A percentile compares a stretch with the other conserved stretches of the same genome.
These are phyloP conservation scores for Cantharis nigra DNA, from an alignment of 2,888 invertebrate genomes.

Conservation along the genomic window DNA sequence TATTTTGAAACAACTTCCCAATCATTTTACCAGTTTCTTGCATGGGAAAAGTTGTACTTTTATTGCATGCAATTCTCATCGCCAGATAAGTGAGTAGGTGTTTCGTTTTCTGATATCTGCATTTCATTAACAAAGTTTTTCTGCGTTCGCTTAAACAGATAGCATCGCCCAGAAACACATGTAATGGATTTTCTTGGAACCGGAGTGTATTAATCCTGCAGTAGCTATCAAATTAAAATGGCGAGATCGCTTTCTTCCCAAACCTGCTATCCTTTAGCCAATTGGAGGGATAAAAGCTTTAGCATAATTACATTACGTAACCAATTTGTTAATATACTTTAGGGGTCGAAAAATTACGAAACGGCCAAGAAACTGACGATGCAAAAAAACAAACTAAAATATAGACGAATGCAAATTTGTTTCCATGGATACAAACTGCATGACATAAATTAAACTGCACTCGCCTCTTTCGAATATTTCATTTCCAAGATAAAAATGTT, in stretches of 20 bases:
- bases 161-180: slow-evolving; percentile 31
- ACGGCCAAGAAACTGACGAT: slow-evolving; percentile 38
- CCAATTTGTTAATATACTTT: slow-evolving; percentile 21
- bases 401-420: slow-evolving; percentile 52
- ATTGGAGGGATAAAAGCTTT: slow-evolving; percentile 12
- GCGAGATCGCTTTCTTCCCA: background rate
- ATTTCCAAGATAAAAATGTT: slow-evolving; percentile 48
- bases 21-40: background rate
- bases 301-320: slow-evolving; percentile 17
- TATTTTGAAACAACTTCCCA: background rate
- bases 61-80: slow-evolving; percentile 25
- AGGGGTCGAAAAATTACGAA: slow-evolving; percentile 40
- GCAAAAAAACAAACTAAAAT: slow-evolving; percentile 28
- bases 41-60: background rate
- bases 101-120: slow-evolving; percentile 32
- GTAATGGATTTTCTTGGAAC: slow-evolving; percentile 33
- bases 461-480: slow-evolving; percentile 48
- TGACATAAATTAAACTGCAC: slow-evolving; percentile 50
- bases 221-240: slow-evolving; percentile 23
- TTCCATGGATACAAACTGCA: slow-evolving; percentile 51
- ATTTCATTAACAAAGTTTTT: slow-evolving; percentile 34
- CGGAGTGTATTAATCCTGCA: slow-evolving; percentile 26
- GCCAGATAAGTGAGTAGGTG: slow-evolving; percentile 27
- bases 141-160: slow-evolving; percentile 32
- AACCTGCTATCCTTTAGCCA: background rate